Base-by-base conservation (phyloP, 2,113 vertebrate genomes). In the Jacana jacana region DNA sequence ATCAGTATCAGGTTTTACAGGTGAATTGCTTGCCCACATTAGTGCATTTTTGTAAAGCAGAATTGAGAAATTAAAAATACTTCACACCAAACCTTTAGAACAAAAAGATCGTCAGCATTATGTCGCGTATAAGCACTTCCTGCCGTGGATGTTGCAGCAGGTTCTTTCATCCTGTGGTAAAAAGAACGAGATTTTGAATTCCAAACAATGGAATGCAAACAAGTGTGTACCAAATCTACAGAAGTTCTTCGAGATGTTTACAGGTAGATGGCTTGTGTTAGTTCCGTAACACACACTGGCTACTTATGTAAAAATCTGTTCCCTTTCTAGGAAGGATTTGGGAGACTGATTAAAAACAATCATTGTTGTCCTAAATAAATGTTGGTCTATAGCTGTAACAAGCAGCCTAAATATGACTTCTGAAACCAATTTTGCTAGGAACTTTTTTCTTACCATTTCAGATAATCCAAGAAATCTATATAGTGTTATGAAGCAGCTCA, bases 1-100 rank as follows among this genome's bases (percentile, higher is more conserved):
- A 63, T 93, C 49, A 58, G 70, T 79, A 18, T 69, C 66, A 52
- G 75, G 39, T 89, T 97, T 97, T 91, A 83, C 83, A 70, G 69
- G 57, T 95, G 76, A 97, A 90, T 89, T 91, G 22, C 77, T 87
- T 81, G 20, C 51, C 23, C 61, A 20, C 17, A 11, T 79, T 91
- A 72, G 83, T 81, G 54, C 52, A 46, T 94, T 91, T 85, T 87
- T 42, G 6, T 81, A 72, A 88, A 96, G 86, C 9, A 72, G 35
- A 91, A 68, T 88, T n/a, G 81, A 54, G 39, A 88, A 73, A 57
- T 88, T 23, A 4, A 13, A 79, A 88, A 65, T 7, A 7, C 46
- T 18, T 75, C 13, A 27, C 0, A 1, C 17, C 64, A 78, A 64
- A 61, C 51, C 84, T 68, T 11, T 17, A 61, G 65, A 92, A 93